Base-by-base conservation (phyloP, 2,888 invertebrate species). In the Xestobium rufovillosum region DNA sequence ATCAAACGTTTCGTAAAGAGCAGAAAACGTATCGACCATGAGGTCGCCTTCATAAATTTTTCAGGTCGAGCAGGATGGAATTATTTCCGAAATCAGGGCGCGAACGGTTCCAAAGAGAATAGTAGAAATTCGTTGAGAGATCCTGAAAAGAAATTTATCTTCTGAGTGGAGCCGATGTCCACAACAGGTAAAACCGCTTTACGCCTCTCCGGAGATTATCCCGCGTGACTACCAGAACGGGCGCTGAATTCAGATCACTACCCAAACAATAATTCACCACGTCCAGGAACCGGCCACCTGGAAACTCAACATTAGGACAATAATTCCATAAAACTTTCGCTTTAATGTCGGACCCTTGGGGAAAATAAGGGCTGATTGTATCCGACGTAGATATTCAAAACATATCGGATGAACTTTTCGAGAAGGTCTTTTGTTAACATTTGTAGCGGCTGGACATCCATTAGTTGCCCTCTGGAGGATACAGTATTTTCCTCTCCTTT, bases 341-440 rank as follows among this genome's bases (percentile, higher is more conserved):
- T n/a, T 19, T 19, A 19, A 19, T 19, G n/a, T n/a, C 23, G 23
- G 23, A 19, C 23, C 23, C 23, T n/a, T n/a, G 23, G 23, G 23
- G n/a, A 19, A 19, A 19, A 19, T n/a, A 19, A 6, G 23, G n/a
- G 6, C 23, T n/a, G 23, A 19, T 19, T 19, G 23, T 19, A 19
- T 19, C 23, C 6, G 6, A 6, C 23, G 23, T 6, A 19, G n/a
- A 19, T 19, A 19, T 19, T 19, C 23, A 19, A 19, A 19, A 19
- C n/a, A n/a, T 19, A 19, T 19, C 23, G n/a, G n/a, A 6, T 19
- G 23, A 19, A 19, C 23, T 19, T 19, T 19, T 8, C 6, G 6
- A n/a, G n/a, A 19, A 19, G 23, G 23, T 19, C n/a, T n/a, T n/a
- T n/a, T n/a, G n/a, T n/a, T n/a, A 8, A 19, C 23, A 6, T n/a